These are phyloP conservation scores for Chunga burmeisteri DNA, from an alignment of 2,113 vertebrate genomes.

Conservation along the genomic window DNA sequence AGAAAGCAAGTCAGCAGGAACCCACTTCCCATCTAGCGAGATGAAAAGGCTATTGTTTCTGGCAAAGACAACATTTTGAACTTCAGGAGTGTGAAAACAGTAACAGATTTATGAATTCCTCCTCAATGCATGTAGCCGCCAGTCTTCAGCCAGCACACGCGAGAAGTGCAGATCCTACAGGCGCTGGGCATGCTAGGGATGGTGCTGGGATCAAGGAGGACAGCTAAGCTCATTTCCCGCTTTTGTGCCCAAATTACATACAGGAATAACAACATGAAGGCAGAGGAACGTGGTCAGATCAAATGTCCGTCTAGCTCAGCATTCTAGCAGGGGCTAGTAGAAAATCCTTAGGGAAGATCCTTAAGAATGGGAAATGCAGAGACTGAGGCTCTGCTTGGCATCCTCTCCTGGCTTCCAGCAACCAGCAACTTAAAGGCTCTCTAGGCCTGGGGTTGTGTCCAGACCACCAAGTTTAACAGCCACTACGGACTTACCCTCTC, in stretches of 20 bases:
- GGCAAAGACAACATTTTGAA: background rate
- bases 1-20: background rate
- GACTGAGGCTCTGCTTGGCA: constrained; percentile 7
- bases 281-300: background rate
- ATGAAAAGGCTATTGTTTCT: constrained; percentile 8
- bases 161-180: background rate
- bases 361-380: constrained; percentile 26
- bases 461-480: constrained; percentile 56
- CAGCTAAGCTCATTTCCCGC: background rate
- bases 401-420: constrained; percentile 19
- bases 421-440: constrained; percentile 4
- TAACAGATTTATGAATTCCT: constrained; percentile 7
- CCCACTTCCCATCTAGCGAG: background rate
- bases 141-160: background rate
- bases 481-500: background rate
- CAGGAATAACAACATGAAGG: background rate
- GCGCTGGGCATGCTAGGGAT: background rate
- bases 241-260: background rate
- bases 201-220: background rate
- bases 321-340: background rate
- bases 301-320: background rate
- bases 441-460: background rate
- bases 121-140: background rate
- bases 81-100: background rate
- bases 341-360: constrained; percentile 2